Base-by-base conservation (phyloP, 1,140 invertebrate species). In the Elymnias hypermnestra region DNA sequence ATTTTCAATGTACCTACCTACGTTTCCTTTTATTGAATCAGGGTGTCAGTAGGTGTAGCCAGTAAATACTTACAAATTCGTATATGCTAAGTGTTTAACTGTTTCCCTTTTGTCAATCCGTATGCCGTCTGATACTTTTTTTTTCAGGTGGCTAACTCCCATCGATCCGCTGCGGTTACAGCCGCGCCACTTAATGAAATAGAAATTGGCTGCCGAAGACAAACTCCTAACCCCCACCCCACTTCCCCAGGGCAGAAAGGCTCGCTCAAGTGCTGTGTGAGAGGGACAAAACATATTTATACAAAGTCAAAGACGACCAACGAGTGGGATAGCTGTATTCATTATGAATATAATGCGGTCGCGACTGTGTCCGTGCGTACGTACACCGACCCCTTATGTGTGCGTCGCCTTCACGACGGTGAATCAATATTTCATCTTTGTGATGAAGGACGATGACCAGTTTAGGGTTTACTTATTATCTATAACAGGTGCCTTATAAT, bases 331-430 rank as follows among this genome's bases (percentile, higher is more conserved):
- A 74, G 81, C 76, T 77, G 78, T 84, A 84, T 81, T 83, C 81
- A 84, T 84, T 83, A 83, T 84, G 78, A 81, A 83, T 83, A 84
- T 84, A 83, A 84, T 83, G 81, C 65, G 74, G 75, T 78, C 57
- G 62, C 67, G 62, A 61, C 63, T 81, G 74, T 84, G 81, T 84
- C 73, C 63, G 77, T 77, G 71, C 63, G 68, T 78, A 54, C 62
- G 54, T 15, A 76, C 64, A 58, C 33, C 53, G 42, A 15, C 33
- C 39, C 28, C 45, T 54, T 48, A 53, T 76, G 78, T 83, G 78
- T 67, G 75, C 40, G 65, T 53, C 37, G 63, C 44, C 59, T 76
- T 75, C 73, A 70, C 64, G 64, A 33, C 63, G 56, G 49, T 63
- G 63, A 85, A 85, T 85, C 81, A 74, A 85, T 85, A 85, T 82